These are phyloP conservation scores for Eospalax fontanierii DNA, from an alignment of 2,797 vertebrate species.

Conservation along the genomic window DNA sequence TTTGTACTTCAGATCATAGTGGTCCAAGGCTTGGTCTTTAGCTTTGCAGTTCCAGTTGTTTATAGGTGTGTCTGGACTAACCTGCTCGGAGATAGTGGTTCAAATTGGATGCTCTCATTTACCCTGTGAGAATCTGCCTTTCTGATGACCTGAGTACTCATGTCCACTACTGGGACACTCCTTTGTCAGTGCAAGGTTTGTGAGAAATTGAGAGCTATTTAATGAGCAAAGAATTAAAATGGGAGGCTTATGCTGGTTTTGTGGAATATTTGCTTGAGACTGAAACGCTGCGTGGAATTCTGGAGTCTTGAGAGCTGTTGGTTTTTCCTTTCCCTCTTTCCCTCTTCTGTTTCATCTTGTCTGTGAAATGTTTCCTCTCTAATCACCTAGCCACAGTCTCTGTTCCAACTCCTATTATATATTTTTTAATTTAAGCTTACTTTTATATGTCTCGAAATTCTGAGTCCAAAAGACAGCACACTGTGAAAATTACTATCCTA, in stretches of 20 bases:
- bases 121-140: slow-evolving; percentile 16
- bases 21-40: neutral
- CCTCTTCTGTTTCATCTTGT: neutral
- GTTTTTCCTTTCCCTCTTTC: slow-evolving; percentile 9
- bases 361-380: slow-evolving; percentile 39
- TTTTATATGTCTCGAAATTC: slow-evolving; percentile 59
- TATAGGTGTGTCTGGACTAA: slow-evolving; percentile 15
- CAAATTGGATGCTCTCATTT: slow-evolving; percentile 33
- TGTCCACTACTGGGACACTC: slow-evolving; percentile 9
- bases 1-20: neutral
- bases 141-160: slow-evolving; percentile 41
- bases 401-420: slow-evolving; percentile 12
- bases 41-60: slow-evolving; percentile 6
- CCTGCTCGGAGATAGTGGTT: slow-evolving; percentile 41
- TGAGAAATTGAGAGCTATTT: slow-evolving; percentile 38
- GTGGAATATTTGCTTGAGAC: slow-evolving; percentile 21
- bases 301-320: slow-evolving; percentile 32
- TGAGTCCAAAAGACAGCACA: slow-evolving; percentile 46
- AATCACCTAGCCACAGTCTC: slow-evolving; percentile 44
- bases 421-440: slow-evolving; percentile 48
- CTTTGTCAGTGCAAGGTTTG: slow-evolving; percentile 4
- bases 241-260: slow-evolving; percentile 5
- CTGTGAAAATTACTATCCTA: slow-evolving; percentile 33
- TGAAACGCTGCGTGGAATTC: slow-evolving; percentile 17
- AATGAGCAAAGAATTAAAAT: slow-evolving; percentile 25